Evolutionary conservation across 2,113 vertebrate genomes (phyloP).

Genomic region (Alectura lathami): DNA sequence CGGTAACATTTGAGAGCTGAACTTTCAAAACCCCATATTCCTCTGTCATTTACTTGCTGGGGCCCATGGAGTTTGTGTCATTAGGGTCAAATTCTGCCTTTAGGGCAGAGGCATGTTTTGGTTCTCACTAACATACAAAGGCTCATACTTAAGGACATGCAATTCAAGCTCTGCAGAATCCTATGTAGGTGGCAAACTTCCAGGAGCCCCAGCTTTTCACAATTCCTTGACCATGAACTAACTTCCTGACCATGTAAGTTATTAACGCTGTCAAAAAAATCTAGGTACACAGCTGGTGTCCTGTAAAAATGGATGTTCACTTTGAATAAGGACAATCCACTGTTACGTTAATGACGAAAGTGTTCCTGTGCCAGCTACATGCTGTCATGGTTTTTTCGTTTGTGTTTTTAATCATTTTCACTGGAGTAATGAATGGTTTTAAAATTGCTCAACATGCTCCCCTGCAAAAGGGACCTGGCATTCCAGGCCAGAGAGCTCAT

Average conservation of each 20-base stretch:
- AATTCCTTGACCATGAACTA: slow-evolving; percentile 67
- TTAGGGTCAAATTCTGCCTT: neutral
- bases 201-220: slow-evolving; percentile 55
- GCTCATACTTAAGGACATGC: neutral
- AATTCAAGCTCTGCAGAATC: slow-evolving; percentile 25
- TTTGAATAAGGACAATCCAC: slow-evolving; percentile 46
- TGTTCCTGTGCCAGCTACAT: slow-evolving; percentile 52
- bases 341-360: slow-evolving; percentile 29
- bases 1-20: neutral
- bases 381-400: slow-evolving; percentile 50
- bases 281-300: slow-evolving; percentile 55
- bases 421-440: slow-evolving; percentile 34
- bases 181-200: slow-evolving; percentile 56
- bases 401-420: slow-evolving; percentile 64
- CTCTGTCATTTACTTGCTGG: neutral
- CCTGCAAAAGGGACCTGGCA: slow-evolving; percentile 30
- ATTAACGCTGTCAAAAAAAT: slow-evolving; percentile 45
- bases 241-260: slow-evolving; percentile 63
- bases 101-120: neutral
- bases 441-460: slow-evolving; percentile 36
- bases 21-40: neutral
- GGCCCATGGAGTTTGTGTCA: neutral
- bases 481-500: slow-evolving; percentile 66
- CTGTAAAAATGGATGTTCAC: slow-evolving; percentile 45
- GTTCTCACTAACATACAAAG: neutral